Evolutionary conservation across 1,140 invertebrate genomes (phyloP), one percentile per base, ranked within the genome.

Genomic region (Drosophila elegans): DNA sequence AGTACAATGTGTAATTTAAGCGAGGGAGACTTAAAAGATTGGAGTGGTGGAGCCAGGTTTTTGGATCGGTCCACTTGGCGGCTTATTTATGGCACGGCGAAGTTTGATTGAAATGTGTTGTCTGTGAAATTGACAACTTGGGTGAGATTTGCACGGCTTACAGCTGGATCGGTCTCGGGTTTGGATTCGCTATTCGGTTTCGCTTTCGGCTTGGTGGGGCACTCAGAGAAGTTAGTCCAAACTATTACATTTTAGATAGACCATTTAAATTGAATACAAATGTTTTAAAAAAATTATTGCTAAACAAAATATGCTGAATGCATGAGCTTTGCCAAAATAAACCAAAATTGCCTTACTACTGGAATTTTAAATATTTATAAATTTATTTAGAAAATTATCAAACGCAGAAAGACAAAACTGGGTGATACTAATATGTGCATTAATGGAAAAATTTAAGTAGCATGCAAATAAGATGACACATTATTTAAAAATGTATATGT

Each of bases 21-120:
- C 75, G 64, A 41, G 73, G 59, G 69, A 61, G 72, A 67, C 59
- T 72, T 79, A 59, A 69, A 68, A 63, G 52, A 66, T 73, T 73
- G 34, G 57, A 45, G 29, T 38, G 44, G 38, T 38, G 44, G 38
- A 73, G 12, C 67, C 46, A 4, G 67, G 56, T 72, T 72, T 66
- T 64, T 34, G 76, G 49, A 61, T 77, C 79, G 79, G 84, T 89
- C 80, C 84, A 84, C 75, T 77, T 88, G 72, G 57, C 59, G 63
- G 68, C 73, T 88, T 88, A 88, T 88, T 88, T 88, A 88, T 88
- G 84, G 84, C 85, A 74, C 68, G 67, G 84, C 78, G 38, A 78
- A 84, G 80, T 90, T 90, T 90, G 85, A 90, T 90, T 90, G 85
- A 90, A 90, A 85, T 90, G 86, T 81, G 85, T 90, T 90, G 86